phyloP scores from a whole-genome alignment of 1,140 invertebrate genomes.

The Leptinotarsa texana region DNA sequence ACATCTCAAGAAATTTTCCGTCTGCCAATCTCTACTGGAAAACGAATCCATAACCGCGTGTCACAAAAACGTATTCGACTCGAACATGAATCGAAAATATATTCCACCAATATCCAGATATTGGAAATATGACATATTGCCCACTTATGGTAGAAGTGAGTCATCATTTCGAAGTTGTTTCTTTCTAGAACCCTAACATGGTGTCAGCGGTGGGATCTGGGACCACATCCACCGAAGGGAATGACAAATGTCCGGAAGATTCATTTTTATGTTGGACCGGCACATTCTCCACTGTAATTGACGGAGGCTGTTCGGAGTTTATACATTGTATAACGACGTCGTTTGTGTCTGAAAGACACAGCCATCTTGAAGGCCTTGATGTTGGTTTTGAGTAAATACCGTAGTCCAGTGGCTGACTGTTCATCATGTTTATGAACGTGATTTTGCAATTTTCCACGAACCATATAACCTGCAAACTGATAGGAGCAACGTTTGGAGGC shows the following conservation, averaged over 20 bases:
- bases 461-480: too few relatives aligned
- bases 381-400: too few relatives aligned
- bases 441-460: too few relatives aligned
- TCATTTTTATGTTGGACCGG: slow-evolving; percentile 2
- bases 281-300: slow-evolving; percentile 2
- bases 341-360: neutral
- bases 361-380: neutral
- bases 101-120: slow-evolving; percentile 6
- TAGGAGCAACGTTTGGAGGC: too few relatives aligned
- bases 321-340: neutral
- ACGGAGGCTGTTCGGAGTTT: neutral
- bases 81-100: slow-evolving; percentile 3
- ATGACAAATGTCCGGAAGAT: neutral
- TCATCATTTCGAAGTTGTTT: slow-evolving; percentile 6
- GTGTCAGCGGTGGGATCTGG: neutral
- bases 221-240: neutral
- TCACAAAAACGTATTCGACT: neutral
- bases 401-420: too few relatives aligned
- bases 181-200: neutral
- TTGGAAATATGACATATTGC: slow-evolving; percentile 6
- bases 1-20: neutral
- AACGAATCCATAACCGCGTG: slow-evolving; percentile 1
- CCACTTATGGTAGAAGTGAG: neutral
- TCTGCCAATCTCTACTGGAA: neutral
- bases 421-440: too few relatives aligned